Evolutionary conservation across 2,888 invertebrate species (phyloP), one percentile per base, ranked within the genome.

Genomic region (Drosophila paramelanica): DNA sequence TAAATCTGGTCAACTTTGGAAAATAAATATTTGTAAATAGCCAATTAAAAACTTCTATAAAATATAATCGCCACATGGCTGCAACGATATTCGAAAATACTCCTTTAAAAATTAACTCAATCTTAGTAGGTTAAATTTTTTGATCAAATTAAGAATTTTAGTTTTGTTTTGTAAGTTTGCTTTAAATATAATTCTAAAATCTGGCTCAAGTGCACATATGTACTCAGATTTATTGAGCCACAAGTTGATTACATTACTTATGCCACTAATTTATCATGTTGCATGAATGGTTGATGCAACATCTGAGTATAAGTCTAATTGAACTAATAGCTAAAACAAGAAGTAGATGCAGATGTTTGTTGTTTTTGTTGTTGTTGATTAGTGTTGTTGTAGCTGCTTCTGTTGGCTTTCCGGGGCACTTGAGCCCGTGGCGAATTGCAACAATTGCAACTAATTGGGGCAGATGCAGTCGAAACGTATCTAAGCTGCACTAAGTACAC

Each of bases 391-490:
- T 33, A 43, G 42, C 42, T 53, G 39, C 14, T 56, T 56, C 36
- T 47, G 10, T 39, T 68, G 49, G 31, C 57, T 61, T 60, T 62
- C 47, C 53, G 42, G 42, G 53, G 41, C 68, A 69, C 66, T 78
- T 76, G 61, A 62, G 64, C 47, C 74, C 70, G 73, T 59, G 53
- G 73, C 73, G 77, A 75, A 80, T 73, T 62, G 67, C 61, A 73
- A 79, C 86, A 86, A 82, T 82, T 86, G 86, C 73, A 73, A 59
- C 86, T 82, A 82, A 82, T 82, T 82, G 86, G 76, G 69, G 78
- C 61, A 71, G 66, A 68, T 64, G 67, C 55, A 67, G 62, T 25
- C 23, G 51, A 60, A 59, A 33, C 20, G 50, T 27, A 41, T 64
- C 72, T 83, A 82, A 83, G 87, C 81, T 67, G 73, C 64, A 62